Percentiles rank a stretch among this genome's conserved stretches.
phyloP scores from a whole-genome alignment of 2,113 vertebrate genomes.

The Cebidichthys violaceus region DNA sequence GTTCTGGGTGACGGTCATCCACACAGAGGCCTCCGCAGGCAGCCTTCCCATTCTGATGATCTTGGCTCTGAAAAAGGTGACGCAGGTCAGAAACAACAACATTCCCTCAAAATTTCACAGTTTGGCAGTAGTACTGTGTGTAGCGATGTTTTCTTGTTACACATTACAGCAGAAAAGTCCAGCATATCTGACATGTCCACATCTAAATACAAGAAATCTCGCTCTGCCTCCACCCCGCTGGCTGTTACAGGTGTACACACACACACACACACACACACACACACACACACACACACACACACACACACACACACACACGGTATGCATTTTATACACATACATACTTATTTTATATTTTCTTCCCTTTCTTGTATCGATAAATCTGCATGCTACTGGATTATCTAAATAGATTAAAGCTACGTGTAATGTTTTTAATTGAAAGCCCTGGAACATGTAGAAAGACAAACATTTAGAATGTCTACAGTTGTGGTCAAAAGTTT shows the following conservation, averaged over 20 bases:
- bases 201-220: constrained; percentile 78
- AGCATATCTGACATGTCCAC: constrained; percentile 64
- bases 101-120: not conserved
- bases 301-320: not conserved
- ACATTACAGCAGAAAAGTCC: constrained; percentile 75
- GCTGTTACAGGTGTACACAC: constrained; percentile 60
- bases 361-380: not conserved
- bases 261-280: not conserved
- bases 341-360: not conserved
- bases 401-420: not conserved
- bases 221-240: constrained; percentile 78
- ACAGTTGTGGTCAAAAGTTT: too few relatives aligned
- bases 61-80: constrained; percentile 74
- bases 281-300: not conserved
- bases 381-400: not conserved
- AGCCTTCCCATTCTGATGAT: constrained; percentile 80
- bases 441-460: not conserved
- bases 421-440: not conserved
- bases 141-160: not conserved
- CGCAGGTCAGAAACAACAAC: constrained; percentile 74
- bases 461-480: not conserved
- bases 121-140: not conserved
- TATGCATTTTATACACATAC: not conserved
- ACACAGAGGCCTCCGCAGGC: constrained; percentile 78
- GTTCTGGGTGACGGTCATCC: constrained; percentile 78